Base-by-base conservation (phyloP, 1,140 invertebrate species). In the Musca domestica region DNA sequence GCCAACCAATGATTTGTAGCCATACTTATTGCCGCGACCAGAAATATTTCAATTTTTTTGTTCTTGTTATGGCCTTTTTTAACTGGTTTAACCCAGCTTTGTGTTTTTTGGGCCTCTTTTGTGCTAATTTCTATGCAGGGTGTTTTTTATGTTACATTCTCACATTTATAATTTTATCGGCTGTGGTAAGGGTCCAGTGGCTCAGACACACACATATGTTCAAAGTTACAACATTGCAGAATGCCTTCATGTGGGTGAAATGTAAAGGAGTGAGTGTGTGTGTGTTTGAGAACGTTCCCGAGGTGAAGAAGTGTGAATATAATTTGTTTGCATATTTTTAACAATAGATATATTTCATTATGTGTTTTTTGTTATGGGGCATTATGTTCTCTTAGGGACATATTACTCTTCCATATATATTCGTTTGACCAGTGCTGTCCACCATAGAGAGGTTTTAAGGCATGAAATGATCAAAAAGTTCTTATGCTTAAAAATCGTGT, bases 1-100 rank as follows among this genome's bases (percentile, higher is more conserved):
- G 63, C 47, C 63, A 64, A 48, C 63, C 9, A 64, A 64, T 64
- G 63, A 64, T 64, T 64, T 64, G 63, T 64, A 64, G 47, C 63
- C 41, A 47, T 48, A 64, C 47, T 64, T 64, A 64, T 64, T 64
- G 63, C 63, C 47, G 63, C 63, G 63, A 14, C 25, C 63, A 64
- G 63, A 46, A 25, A 41, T 10, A 41, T 41, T 41, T 41, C 27
- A 5, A 64, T 49, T 64, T 2, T 49, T 64, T 64, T 64, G 2
- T 12, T 9, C 6, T 2, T 41, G 6, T 41, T 3, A 30, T 3
- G 7, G 4, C 7, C 1, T 64, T 64, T 64, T 15, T 41, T 34
- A 20, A 41, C 17, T 56, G 52, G 63, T 51, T 22, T 19, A 51
- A 22, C 49, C 15, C 14, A 17, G 1, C 14, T 25, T 64, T 64